Base-by-base conservation (phyloP, 2,797 vertebrate species). In the Pitangus sulphuratus region DNA sequence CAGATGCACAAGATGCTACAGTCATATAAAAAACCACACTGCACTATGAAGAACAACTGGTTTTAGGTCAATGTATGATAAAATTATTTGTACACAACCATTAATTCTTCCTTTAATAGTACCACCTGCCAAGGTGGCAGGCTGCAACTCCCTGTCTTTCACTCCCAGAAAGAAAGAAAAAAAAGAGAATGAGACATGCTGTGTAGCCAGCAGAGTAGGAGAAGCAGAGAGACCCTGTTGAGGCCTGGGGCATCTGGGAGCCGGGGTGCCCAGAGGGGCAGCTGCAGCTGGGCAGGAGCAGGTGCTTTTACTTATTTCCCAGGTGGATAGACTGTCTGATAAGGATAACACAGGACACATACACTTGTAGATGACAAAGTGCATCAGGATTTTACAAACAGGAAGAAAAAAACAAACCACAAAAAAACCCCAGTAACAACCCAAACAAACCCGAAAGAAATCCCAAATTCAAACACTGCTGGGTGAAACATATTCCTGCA, bases 261-360 rank as follows among this genome's bases (percentile, higher is more conserved):
- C 60, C 0, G 0, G 25, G 18, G 9, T 17, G 19, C 20, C 10
- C 79, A 62, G 25, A 65, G 51, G 6, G 7, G 20, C 1, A 1
- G 33, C 39, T 31, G 33, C 9, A 48, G 37, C 7, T 61, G 58
- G 54, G 31, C 31, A 24, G 17, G 35, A 72, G 6, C 16, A 31
- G 4, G 5, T 37, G 58, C 26, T 61, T 57, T 75, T 58, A 10
- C 31, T 25, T 28, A 17, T 61, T 61, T 68, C 35, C 40, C 47
- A 9, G 4, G 51, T 33, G 25, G 18, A 33, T 0, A n/a, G 44
- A n/a, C 17, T 28, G 13, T 40, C 28, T 33, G 16, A 10, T 35
- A 48, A 65, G 31, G 25, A 50, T 24, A 74, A 17, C 18, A 15
- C 35, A 51, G 44, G 40, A 70, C 25, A 69, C 6, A 2, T 31